Evolutionary conservation across 2,797 vertebrate genomes (phyloP).

Genomic region (Pithecia hirsuta): DNA sequence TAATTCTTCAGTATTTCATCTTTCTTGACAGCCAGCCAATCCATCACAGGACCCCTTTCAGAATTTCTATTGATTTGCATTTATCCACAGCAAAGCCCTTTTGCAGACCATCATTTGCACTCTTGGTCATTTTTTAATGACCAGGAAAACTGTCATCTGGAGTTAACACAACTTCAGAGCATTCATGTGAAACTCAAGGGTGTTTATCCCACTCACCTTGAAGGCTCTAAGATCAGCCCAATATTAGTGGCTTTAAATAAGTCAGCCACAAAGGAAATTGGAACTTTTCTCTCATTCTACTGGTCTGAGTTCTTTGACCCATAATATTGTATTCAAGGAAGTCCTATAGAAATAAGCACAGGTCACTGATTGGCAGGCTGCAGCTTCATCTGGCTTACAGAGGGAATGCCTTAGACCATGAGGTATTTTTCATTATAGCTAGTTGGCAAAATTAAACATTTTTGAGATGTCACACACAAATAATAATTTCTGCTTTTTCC

Average conservation of each 20-base stretch:
- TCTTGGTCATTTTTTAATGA: slow-evolving; percentile 56
- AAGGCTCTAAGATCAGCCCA: neutral
- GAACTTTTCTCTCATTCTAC: neutral
- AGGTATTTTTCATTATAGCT: slow-evolving; percentile 48
- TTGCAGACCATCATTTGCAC: slow-evolving; percentile 40
- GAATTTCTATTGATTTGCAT: slow-evolving; percentile 71
- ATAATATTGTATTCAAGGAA: neutral
- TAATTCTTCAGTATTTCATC: slow-evolving; percentile 40
- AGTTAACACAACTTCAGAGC: slow-evolving; percentile 41
- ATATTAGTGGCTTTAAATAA: slow-evolving; percentile 17
- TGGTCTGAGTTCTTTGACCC: neutral
- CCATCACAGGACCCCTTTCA: slow-evolving; percentile 42
- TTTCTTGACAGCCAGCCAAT: slow-evolving; percentile 60
- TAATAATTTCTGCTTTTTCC: slow-evolving; percentile 31
- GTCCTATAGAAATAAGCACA: neutral
- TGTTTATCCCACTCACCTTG: slow-evolving; percentile 1
- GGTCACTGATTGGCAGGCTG: neutral
- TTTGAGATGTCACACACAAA: neutral
- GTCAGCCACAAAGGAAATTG: neutral
- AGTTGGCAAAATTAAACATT: slow-evolving; percentile 27
- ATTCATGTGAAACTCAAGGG: neutral
- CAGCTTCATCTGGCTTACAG: slow-evolving; percentile 9
- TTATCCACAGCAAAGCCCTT: slow-evolving; percentile 49
- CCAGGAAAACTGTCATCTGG: slow-evolving; percentile 25
- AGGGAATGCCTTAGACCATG: neutral